Conservation (phyloP, 2,888 invertebrate genomes). For the Hydrotaea cyrtoneurina region DNA sequence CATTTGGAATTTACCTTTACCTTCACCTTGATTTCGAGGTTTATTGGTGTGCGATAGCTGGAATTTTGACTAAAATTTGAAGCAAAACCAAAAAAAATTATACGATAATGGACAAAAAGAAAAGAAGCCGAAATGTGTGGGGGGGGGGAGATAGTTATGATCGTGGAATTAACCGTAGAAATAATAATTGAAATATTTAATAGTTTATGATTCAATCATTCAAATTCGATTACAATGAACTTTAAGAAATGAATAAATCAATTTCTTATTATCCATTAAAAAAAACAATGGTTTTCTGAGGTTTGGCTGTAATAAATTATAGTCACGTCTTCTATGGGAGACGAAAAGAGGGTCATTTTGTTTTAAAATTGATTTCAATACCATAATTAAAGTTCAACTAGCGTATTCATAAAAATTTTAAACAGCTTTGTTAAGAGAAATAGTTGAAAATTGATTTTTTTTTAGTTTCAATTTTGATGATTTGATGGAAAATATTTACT, state of each 20-base stretch:
- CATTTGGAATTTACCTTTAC: slow-evolving; percentile 52
- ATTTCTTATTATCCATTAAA: not conserved
- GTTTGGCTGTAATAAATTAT: no score
- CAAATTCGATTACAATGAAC: no score
- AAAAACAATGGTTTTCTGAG: not conserved
- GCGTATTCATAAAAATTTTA: no score
- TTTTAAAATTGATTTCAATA: no score
- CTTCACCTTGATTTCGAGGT: slow-evolving; percentile 59
- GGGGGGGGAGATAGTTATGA: not conserved
- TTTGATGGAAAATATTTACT: no score
- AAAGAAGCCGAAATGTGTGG: not conserved
- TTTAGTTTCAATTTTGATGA: no score
- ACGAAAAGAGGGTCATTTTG: no score
- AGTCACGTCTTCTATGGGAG: no score
- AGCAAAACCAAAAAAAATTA: no score
- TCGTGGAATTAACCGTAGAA: not conserved
- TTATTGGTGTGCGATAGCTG: not conserved
- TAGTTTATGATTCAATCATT: not conserved
- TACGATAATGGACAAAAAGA: not conserved
- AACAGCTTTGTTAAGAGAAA: no score
- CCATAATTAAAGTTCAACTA: no score
- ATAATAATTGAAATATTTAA: not conserved
- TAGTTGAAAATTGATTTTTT: no score
- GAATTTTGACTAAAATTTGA: not conserved
- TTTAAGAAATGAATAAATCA: not conserved